Percentiles rank a stretch among this genome's conserved stretches.
Evolutionary conservation across 2,888 invertebrate species (phyloP).

Genomic region (Rhagonycha fulva): DNA sequence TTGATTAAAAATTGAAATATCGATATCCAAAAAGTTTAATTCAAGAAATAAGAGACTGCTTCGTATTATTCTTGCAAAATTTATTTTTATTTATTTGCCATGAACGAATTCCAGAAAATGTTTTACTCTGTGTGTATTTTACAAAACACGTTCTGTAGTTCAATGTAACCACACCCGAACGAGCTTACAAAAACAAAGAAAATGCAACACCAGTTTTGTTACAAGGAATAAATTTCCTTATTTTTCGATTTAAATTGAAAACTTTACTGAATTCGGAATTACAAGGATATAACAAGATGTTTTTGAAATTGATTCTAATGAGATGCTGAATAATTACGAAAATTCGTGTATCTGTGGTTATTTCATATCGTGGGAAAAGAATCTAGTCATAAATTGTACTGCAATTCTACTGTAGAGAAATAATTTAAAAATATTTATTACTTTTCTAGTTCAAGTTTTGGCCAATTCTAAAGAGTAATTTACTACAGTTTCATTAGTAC

Average conservation of each 20-base stretch:
- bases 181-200: neutral
- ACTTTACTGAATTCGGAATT: neutral
- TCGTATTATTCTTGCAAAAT: neutral
- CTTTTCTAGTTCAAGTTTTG: no score
- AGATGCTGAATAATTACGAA: neutral
- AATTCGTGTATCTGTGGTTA: neutral
- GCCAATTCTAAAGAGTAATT: no score
- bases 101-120: neutral
- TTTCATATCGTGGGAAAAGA: no score
- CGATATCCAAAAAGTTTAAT: neutral
- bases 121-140: neutral
- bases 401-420: no score
- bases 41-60: neutral
- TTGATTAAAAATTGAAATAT: neutral
- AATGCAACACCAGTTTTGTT: neutral
- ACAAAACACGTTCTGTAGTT: neutral
- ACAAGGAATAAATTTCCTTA: neutral
- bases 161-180: neutral
- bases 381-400: no score
- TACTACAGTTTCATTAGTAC: no score
- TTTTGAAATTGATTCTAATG: neutral
- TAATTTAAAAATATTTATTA: no score
- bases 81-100: neutral
- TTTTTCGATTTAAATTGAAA: neutral
- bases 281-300: neutral